Evolutionary conservation across 92 coral and sea anemone genomes (phyloP).

Genomic region (Zoanthus solanderi): DNA sequence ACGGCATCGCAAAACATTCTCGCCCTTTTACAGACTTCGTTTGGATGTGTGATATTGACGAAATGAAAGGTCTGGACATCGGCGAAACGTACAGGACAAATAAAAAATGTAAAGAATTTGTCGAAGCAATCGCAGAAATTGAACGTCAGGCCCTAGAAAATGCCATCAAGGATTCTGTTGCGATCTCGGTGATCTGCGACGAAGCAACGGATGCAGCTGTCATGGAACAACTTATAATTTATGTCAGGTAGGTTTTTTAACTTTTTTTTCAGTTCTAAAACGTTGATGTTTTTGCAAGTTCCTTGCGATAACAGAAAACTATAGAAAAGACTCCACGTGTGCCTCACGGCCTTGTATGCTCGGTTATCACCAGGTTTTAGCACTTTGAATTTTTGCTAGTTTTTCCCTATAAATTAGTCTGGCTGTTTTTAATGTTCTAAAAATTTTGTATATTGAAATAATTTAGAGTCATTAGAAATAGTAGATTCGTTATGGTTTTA

Average conservation of each 20-base stretch:
- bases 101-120: not conserved
- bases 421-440: not conserved
- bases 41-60: not conserved
- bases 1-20: slow-evolving; percentile 10
- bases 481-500: slow-evolving; percentile 7
- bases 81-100: not conserved
- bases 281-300: too few species aligned
- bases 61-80: slow-evolving; percentile 7
- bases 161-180: not conserved
- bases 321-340: too few species aligned
- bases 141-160: not conserved
- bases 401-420: slow-evolving; percentile 11
- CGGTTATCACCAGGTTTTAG: not conserved
- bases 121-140: not conserved
- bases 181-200: slow-evolving; percentile 1
- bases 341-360: too few species aligned
- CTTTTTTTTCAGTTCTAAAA: not conserved
- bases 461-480: not conserved
- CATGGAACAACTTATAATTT: not conserved
- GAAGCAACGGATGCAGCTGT: not conserved
- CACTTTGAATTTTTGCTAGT: slow-evolving; percentile 5
- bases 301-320: too few species aligned
- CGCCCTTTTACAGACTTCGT: not conserved
- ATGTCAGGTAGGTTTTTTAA: not conserved
- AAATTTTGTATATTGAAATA: not conserved